Percentiles rank a stretch among this genome's conserved stretches.
These are phyloP conservation scores for Drosophila planitibia DNA, from an alignment of 2,888 invertebrate species.

Conservation along the genomic window DNA sequence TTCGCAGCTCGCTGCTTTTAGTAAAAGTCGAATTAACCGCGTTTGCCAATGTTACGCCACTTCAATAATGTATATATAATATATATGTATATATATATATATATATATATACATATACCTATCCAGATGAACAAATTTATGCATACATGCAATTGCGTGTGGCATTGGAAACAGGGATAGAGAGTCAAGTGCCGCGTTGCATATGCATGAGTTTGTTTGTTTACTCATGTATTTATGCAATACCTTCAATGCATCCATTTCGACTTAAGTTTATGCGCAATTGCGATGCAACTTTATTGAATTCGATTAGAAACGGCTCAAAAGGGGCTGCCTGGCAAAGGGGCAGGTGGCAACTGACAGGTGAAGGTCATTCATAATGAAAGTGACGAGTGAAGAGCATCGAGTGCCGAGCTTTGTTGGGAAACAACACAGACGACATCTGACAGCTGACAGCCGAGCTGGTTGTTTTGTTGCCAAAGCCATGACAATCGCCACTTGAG, in stretches of 20 bases:
- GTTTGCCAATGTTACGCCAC: constrained; percentile 53
- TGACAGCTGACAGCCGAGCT: constrained; percentile 20
- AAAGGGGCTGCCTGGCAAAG: constrained; percentile 24
- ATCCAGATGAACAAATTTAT: background rate
- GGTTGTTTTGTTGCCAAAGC: constrained; percentile 9
- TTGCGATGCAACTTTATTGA: constrained; percentile 67
- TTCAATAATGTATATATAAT: constrained; percentile 18
- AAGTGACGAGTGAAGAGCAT: background rate
- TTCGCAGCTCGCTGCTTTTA: constrained; percentile 16
- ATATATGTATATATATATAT: background rate
- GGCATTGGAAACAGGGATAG: constrained; percentile 16
- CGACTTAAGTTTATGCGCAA: constrained; percentile 68
- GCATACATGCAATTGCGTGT: background rate
- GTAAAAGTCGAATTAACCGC: constrained; percentile 56
- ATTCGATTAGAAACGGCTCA: constrained; percentile 66
- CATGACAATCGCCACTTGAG: constrained; percentile 16
- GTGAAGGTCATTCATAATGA: constrained; percentile 34
- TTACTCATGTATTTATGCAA: constrained; percentile 54
- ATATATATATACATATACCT: background rate
- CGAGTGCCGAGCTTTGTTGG: background rate
- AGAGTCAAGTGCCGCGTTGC: constrained; percentile 36
- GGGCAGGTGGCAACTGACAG: background rate
- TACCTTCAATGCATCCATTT: constrained; percentile 51
- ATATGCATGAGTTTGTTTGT: constrained; percentile 53
- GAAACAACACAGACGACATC: constrained; percentile 6